These are phyloP conservation scores for Phataginus tetradactyla DNA, from an alignment of 2,797 vertebrate genomes.

Conservation along the genomic window DNA sequence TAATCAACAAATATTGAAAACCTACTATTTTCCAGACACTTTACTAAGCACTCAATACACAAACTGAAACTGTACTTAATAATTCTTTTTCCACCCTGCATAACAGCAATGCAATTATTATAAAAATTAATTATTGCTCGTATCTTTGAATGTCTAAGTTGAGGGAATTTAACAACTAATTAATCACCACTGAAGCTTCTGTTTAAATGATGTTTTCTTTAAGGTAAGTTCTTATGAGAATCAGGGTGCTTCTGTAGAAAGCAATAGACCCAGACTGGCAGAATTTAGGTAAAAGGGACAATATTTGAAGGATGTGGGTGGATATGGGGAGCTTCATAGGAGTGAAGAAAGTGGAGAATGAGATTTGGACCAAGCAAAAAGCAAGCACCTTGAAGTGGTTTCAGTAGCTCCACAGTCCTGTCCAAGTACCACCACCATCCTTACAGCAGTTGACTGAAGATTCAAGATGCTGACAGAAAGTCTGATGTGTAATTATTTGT, in stretches of 20 bases:
- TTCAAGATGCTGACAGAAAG: not conserved
- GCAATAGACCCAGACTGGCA: not conserved
- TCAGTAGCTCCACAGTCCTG: not conserved
- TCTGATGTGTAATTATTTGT: not conserved
- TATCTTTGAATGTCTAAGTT: not conserved
- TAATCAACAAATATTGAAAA: not conserved
- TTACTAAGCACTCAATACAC: not conserved
- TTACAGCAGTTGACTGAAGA: not conserved
- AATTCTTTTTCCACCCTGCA: not conserved
- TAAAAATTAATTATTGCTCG: not conserved
- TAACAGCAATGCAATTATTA: not conserved
- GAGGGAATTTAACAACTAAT: not conserved
- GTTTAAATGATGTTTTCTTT: not conserved
- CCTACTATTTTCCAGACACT: not conserved
- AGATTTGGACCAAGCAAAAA: not conserved
- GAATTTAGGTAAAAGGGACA: not conserved
- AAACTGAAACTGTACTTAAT: not conserved
- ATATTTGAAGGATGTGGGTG: not conserved
- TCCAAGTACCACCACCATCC: not conserved
- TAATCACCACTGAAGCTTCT: not conserved
- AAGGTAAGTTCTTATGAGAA: not conserved
- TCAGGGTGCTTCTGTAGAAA: not conserved
- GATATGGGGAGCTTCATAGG: not conserved
- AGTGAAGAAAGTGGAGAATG: not conserved
- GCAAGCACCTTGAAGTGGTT: not conserved